Percentiles rank a stretch among this genome's conserved stretches.
phyloP scores from a whole-genome alignment of 2,113 vertebrate genomes.

The Dolichotis patagonum region DNA sequence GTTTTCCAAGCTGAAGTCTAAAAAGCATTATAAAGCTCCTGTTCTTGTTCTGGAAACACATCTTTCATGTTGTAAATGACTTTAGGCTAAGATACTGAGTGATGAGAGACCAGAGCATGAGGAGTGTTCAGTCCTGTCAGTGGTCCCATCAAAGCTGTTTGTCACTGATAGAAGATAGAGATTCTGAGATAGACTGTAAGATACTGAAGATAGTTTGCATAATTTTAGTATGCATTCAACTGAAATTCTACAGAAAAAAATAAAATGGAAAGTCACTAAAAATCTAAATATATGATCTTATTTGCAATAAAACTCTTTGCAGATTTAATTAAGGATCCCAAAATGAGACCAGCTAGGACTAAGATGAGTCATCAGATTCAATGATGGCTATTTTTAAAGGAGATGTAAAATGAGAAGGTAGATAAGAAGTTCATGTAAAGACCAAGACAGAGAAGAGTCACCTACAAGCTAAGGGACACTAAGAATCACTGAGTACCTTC shows the following conservation, averaged over 20 bases:
- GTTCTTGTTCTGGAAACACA: background rate
- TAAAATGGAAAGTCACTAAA: background rate
- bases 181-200: background rate
- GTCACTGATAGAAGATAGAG: background rate
- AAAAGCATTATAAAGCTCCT: background rate
- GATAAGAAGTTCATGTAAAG: background rate
- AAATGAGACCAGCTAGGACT: background rate
- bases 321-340: background rate
- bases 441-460: background rate
- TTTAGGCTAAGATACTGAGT: background rate
- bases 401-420: background rate
- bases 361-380: background rate
- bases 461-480: background rate
- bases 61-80: background rate
- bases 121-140: background rate
- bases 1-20: background rate
- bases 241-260: background rate
- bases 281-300: background rate
- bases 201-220: background rate
- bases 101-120: background rate
- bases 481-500: background rate
- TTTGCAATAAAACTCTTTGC: background rate
- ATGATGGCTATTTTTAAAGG: background rate
- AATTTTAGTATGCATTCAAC: background rate
- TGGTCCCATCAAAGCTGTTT: background rate